Evolutionary conservation across 1,140 invertebrate genomes (phyloP).

Genomic region (Sweltsa coloradensis): DNA sequence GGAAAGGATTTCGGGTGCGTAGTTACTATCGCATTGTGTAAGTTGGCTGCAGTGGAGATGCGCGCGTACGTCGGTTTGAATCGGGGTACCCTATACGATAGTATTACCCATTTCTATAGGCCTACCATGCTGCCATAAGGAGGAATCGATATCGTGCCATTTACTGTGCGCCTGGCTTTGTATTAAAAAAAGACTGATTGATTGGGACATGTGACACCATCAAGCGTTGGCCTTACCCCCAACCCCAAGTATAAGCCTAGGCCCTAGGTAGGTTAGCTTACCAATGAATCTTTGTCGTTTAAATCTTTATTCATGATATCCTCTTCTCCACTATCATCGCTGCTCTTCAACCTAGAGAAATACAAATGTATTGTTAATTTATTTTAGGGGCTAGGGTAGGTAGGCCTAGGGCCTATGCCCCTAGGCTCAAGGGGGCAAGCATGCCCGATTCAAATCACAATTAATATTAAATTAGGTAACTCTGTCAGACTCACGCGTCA

Average conservation of each 20-base stretch:
- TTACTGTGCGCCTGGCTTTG: conserved; percentile 8
- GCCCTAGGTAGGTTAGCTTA: too few species aligned
- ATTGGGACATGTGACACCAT: not conserved
- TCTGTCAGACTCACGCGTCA: conserved; percentile 40
- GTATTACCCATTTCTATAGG: conserved; percentile 15
- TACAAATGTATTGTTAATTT: conserved; percentile 8
- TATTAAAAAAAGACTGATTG: conserved; percentile 6
- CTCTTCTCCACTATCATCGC: conserved; percentile 43
- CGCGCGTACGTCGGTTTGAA: too few species aligned
- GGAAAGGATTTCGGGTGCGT: too few species aligned
- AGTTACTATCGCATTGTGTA: too few species aligned
- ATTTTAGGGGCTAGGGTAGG: conserved; percentile 17
- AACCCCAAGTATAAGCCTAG: too few species aligned
- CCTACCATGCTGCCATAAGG: conserved; percentile 7
- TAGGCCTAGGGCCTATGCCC: conserved; percentile 9
- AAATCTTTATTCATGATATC: conserved; percentile 32
- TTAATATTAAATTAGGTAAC: conserved; percentile 15
- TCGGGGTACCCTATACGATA: not conserved
- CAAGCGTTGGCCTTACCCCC: conserved; percentile 3
- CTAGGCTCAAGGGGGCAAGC: conserved; percentile 8
- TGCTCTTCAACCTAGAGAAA: conserved; percentile 38
- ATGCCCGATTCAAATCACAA: not conserved
- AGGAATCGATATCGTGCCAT: conserved; percentile 8
- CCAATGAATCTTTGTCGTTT: conserved; percentile 31
- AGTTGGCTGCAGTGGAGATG: too few species aligned